Conservation (phyloP, 2,113 vertebrate genomes). For the Bufo bufo region DNA sequence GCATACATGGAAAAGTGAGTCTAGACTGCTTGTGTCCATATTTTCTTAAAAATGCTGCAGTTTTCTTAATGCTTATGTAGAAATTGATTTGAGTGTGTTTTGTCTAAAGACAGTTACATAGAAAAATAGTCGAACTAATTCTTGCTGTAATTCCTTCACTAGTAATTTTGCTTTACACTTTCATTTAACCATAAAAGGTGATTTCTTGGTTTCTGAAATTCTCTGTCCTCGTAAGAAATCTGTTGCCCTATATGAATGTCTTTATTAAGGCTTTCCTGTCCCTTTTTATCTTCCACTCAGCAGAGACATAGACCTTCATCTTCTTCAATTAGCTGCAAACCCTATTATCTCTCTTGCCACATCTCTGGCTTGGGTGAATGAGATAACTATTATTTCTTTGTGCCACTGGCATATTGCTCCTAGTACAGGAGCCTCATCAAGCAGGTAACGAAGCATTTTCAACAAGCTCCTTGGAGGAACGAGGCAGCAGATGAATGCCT, state of each 20-base stretch:
- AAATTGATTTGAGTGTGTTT: too few relatives aligned
- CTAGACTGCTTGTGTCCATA: too few relatives aligned
- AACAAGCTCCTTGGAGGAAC: conserved; percentile 51
- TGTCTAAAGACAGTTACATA: not conserved
- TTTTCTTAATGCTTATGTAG: too few relatives aligned
- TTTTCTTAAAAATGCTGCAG: too few relatives aligned
- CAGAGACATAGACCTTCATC: conserved; percentile 27
- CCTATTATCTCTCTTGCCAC: conserved; percentile 35
- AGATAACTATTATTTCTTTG: conserved; percentile 53
- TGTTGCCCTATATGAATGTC: conserved; percentile 24
- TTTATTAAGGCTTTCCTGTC: conserved; percentile 12
- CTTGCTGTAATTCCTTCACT: not conserved
- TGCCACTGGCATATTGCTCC: conserved; percentile 55
- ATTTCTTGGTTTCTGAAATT: not conserved
- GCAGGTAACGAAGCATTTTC: conserved; percentile 56
- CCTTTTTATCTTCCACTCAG: conserved; percentile 6
- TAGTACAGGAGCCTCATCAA: conserved; percentile 51
- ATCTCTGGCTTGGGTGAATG: conserved; percentile 44
- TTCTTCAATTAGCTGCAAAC: conserved; percentile 51
- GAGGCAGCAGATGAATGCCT: conserved; percentile 41
- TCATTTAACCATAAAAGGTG: not conserved
- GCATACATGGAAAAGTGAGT: too few relatives aligned
- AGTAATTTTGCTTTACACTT: not conserved
- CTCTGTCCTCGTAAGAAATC: not conserved
- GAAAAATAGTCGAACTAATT: not conserved